Evolutionary conservation across 2,797 vertebrate genomes (phyloP).

Genomic region (Cyprinella venusta): DNA sequence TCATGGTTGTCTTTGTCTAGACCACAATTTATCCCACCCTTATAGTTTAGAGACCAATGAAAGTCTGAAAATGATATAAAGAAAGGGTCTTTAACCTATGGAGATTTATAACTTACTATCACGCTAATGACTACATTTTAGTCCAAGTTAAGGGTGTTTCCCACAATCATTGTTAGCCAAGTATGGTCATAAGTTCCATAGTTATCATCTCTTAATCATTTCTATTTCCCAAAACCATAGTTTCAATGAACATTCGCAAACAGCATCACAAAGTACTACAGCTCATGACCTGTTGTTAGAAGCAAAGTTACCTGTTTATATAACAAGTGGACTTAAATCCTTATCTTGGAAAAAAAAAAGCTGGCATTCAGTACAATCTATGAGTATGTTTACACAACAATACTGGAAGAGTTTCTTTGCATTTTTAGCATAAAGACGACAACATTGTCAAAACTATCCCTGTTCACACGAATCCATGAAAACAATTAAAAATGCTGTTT

Average conservation of each 20-base stretch:
- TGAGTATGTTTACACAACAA: too few relatives aligned
- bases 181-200: background rate
- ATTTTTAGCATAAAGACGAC: too few relatives aligned
- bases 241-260: background rate
- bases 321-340: background rate
- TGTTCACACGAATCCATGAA: too few relatives aligned
- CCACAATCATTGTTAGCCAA: background rate
- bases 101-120: background rate
- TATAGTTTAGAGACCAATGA: constrained; percentile 25
- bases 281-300: too few relatives aligned
- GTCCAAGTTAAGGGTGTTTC: background rate
- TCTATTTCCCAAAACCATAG: background rate
- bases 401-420: too few relatives aligned
- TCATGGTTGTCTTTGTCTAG: constrained; percentile 37
- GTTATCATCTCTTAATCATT: background rate
- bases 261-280: background rate
- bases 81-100: background rate
- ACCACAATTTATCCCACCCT: constrained; percentile 31
- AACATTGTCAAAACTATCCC: too few relatives aligned
- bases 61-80: constrained; percentile 16
- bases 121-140: background rate
- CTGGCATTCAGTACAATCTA: too few relatives aligned
- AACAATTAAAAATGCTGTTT: too few relatives aligned
- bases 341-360: too few relatives aligned
- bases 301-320: background rate